Evolutionary conservation across 1,140 invertebrate genomes (phyloP), one percentile per base, ranked within the genome.

Genomic region (Mylabris phalerata): DNA sequence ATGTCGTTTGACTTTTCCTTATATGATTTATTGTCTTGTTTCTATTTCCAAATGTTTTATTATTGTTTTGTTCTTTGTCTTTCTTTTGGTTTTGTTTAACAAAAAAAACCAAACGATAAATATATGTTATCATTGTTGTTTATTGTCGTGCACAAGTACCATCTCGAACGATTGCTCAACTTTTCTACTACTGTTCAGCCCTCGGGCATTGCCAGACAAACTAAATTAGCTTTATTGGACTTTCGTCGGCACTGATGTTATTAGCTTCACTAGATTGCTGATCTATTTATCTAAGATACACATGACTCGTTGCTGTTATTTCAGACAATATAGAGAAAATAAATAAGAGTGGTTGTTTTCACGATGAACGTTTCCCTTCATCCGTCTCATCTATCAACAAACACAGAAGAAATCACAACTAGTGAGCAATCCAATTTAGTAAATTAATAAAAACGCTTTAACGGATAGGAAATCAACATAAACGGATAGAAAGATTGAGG

Each of bases 231-330:
- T 61, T 67, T 67, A 64, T 67, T 67, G 62, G 58, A 66, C 59
- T 66, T 66, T 61, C 64, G 64, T 64, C 64, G 64, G 62, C 65
- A 56, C 65, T 62, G 62, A 67, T 64, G 60, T 64, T 64, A 67
- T 67, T 67, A 67, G 62, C 60, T 67, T 56, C 60, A 60, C 65
- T 67, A 64, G 62, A 67, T 67, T 64, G 63, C 63, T 67, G 65
- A 67, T 67, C 65, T 64, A 67, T 67, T 67, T 67, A 64, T 67
- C 65, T 56, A 49, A 62, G 59, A 64, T 67, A 67, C 56, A 57
- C 54, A 56, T 52, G 41, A 44, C 50, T 52, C 32, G 32, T 32
- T 32, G 4, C 32, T 32, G 32, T 32, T 32, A 32, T 32, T 32
- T 32, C 32, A 32, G 7, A 32, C 32, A 32, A 32, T 32, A 32